Conservation (phyloP, 2,797 vertebrate species). For the Mus minutoides region DNA sequence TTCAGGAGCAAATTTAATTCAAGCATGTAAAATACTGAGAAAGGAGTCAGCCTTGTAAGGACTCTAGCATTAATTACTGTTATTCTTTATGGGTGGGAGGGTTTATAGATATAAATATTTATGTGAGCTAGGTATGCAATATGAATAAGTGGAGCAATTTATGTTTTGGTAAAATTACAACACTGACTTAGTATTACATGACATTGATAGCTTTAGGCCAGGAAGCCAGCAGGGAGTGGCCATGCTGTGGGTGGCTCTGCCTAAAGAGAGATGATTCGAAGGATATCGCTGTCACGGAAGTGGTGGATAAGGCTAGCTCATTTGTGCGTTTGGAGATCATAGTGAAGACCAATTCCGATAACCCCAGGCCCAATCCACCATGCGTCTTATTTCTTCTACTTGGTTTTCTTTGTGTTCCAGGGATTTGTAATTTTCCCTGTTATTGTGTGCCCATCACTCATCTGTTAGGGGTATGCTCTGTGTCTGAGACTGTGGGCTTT, state of each 20-base stretch:
- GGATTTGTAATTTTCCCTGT: neutral
- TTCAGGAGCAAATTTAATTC: neutral
- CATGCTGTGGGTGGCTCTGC: neutral
- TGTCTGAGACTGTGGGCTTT: neutral
- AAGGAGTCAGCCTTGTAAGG: neutral
- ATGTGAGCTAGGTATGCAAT: neutral
- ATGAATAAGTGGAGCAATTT: neutral
- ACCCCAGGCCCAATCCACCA: fast-evolving
- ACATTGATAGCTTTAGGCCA: neutral
- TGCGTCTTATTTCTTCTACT: neutral
- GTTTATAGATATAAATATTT: neutral
- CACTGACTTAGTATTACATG: neutral
- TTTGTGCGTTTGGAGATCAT: neutral
- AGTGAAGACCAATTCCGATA: neutral
- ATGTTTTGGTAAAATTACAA: neutral
- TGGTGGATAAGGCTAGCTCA: neutral
- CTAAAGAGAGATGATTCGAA: neutral
- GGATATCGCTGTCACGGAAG: neutral
- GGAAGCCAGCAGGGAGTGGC: neutral
- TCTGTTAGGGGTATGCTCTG: neutral
- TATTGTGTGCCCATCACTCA: neutral
- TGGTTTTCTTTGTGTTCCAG: neutral
- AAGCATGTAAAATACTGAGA: neutral
- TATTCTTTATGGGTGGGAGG: neutral
- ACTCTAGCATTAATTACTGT: neutral